phyloP scores from a whole-genome alignment of 2,113 vertebrate genomes.

The Hippocampus abdominalis region DNA sequence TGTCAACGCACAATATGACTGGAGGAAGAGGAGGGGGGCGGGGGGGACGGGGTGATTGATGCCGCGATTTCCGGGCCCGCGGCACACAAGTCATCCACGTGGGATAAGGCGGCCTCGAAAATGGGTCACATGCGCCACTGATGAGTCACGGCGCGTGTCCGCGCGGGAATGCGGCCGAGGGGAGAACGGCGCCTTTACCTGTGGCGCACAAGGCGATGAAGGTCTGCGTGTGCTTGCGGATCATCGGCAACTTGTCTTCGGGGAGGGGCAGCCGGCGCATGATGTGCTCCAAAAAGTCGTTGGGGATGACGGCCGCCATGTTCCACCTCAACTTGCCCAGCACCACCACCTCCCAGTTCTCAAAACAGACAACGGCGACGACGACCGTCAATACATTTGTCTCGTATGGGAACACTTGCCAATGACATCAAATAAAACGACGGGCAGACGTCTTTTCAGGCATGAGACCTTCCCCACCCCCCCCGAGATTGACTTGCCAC shows the following conservation, averaged over 20 bases:
- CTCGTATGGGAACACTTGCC: too few species aligned
- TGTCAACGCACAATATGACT: constrained; percentile 51
- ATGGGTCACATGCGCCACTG: constrained; percentile 48
- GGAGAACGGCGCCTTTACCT: constrained; percentile 68
- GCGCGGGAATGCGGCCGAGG: constrained; percentile 42
- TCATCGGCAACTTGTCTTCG: constrained; percentile 83
- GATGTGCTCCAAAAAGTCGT: constrained; percentile 95
- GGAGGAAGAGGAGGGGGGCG: constrained; percentile 1
- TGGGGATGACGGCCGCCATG: constrained; percentile 88
- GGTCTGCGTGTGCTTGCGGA: constrained; percentile 90
- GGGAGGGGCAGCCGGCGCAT: constrained; percentile 86
- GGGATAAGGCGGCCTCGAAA: constrained; percentile 28
- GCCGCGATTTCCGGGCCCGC: background rate
- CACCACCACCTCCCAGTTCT: constrained; percentile 97
- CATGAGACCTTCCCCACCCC: too few species aligned
- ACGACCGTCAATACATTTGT: too few species aligned
- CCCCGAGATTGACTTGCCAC: too few species aligned
- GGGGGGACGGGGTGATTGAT: constrained; percentile 2
- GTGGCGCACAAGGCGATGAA: constrained; percentile 96
- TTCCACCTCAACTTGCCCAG: constrained; percentile 98
- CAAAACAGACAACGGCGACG: constrained; percentile 13
- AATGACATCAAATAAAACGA: too few species aligned
- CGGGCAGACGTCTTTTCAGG: too few species aligned
- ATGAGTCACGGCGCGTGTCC: constrained; percentile 60
- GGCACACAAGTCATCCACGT: background rate